phyloP scores from a whole-genome alignment of 2,888 invertebrate genomes.

The Diarsia mendica region DNA sequence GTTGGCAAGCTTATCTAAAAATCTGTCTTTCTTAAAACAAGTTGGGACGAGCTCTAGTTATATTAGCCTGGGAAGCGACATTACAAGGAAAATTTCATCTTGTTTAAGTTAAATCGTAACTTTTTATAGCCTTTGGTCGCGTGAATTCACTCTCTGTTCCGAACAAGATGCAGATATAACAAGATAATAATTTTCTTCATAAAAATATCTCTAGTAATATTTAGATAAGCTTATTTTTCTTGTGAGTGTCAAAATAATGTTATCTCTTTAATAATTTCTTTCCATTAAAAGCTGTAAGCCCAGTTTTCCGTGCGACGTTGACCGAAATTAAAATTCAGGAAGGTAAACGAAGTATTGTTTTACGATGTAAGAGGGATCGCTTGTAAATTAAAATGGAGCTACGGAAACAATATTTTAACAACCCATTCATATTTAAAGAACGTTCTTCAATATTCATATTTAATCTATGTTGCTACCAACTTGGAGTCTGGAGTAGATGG shows the following conservation, averaged over 20 bases:
- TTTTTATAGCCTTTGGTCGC: conserved; percentile 75
- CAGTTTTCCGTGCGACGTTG: conserved; percentile 47
- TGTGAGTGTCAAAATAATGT: conserved; percentile 29
- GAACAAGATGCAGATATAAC: conserved; percentile 56
- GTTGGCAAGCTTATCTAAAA: conserved; percentile 73
- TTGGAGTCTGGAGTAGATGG: no score
- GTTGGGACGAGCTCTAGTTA: conserved; percentile 68
- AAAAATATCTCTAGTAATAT: conserved; percentile 42
- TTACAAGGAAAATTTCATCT: conserved; percentile 80
- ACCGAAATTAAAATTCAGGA: conserved; percentile 64
- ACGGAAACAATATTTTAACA: neutral
- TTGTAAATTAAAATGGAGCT: conserved; percentile 29
- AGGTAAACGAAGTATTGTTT: conserved; percentile 63
- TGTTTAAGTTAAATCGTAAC: conserved; percentile 80
- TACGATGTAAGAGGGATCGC: conserved; percentile 50
- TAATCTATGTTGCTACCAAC: neutral
- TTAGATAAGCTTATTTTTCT: conserved; percentile 22
- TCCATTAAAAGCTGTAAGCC: conserved; percentile 52
- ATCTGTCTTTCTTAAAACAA: conserved; percentile 71
- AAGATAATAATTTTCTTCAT: conserved; percentile 51
- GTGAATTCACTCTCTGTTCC: conserved; percentile 66
- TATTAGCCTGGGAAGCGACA: conserved; percentile 77
- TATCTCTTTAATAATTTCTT: conserved; percentile 41
- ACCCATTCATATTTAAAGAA: neutral
- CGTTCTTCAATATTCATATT: neutral